These are phyloP conservation scores for Cephalopholis sonnerati DNA, from an alignment of 2,113 vertebrate genomes.

Conservation along the genomic window DNA sequence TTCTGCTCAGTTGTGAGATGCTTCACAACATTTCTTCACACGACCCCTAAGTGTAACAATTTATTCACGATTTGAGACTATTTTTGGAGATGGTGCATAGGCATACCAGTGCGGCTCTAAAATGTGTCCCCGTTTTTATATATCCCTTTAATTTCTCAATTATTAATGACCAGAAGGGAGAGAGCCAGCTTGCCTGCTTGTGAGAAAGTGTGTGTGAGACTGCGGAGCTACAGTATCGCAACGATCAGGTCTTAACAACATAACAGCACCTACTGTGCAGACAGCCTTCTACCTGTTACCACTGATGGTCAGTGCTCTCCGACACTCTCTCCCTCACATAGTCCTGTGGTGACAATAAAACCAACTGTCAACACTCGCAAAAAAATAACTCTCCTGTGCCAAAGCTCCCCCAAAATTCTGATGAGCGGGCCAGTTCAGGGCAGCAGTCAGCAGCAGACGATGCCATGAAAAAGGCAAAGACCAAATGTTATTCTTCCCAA, in stretches of 20 bases:
- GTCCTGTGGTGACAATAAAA: slow-evolving; percentile 49
- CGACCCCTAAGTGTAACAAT: neutral
- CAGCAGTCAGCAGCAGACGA: slow-evolving; percentile 33
- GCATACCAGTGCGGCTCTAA: neutral
- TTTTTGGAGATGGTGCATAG: slow-evolving; percentile 2
- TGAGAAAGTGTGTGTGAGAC: slow-evolving; percentile 2
- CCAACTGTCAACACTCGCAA: slow-evolving; percentile 10
- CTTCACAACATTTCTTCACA: slow-evolving; percentile 16
- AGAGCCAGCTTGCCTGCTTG: neutral
- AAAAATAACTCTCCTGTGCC: slow-evolving; percentile 18
- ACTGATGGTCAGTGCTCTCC: slow-evolving; percentile 1
- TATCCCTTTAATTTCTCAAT: slow-evolving; percentile 2
- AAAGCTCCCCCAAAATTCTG: slow-evolving; percentile 22
- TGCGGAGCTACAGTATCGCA: neutral
- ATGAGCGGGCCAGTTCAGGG: slow-evolving; percentile 28
- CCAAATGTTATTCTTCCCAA: slow-evolving; percentile 10
- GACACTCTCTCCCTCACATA: slow-evolving; percentile 6
- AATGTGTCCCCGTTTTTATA: neutral
- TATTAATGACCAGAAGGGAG: slow-evolving; percentile 13
- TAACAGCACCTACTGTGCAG: slow-evolving; percentile 3
- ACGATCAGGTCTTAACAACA: slow-evolving; percentile 14
- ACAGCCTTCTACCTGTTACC: slow-evolving; percentile 24
- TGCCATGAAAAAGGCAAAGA: slow-evolving; percentile 31
- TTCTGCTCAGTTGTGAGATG: slow-evolving; percentile 11
- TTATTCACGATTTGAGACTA: slow-evolving; percentile 3